Conservation (phyloP, 2,113 vertebrate species). For the Oryzias javanicus region DNA sequence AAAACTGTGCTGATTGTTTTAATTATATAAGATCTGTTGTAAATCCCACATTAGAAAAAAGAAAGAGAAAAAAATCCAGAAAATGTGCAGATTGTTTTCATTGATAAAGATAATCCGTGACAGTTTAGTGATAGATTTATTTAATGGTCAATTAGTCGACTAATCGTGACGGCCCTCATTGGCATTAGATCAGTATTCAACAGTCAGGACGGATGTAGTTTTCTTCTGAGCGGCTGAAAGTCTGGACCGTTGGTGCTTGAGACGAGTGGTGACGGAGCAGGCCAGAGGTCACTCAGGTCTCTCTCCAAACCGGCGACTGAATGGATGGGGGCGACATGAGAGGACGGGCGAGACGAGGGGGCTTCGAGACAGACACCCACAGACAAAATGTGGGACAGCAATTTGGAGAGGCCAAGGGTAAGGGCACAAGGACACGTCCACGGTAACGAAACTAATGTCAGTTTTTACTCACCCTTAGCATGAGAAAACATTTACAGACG, state of each 20-base stretch:
- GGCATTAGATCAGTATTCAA: not conserved
- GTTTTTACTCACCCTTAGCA: constrained; percentile 3
- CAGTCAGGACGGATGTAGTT: not conserved
- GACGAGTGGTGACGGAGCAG: constrained; percentile 6
- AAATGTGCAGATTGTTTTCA: too few relatives aligned
- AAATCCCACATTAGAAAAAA: too few relatives aligned
- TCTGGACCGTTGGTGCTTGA: not conserved
- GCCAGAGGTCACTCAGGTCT: constrained; percentile 28
- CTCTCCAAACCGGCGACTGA: constrained; percentile 14
- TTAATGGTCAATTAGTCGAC: too few relatives aligned
- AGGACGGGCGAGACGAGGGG: constrained; percentile 9
- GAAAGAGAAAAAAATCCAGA: too few relatives aligned
- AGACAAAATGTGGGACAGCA: constrained; percentile 39
- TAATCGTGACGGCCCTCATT: too few relatives aligned
- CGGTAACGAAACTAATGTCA: constrained; percentile 1
- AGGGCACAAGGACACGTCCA: constrained; percentile 16
- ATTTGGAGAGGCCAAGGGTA: constrained; percentile 21
- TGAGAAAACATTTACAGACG: not conserved
- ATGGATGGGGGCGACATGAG: constrained; percentile 8
- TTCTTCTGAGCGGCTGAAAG: constrained; percentile 8
- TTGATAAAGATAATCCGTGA: too few relatives aligned
- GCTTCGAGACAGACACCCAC: constrained; percentile 1
- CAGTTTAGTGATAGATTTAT: too few relatives aligned
- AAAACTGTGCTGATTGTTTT: too few relatives aligned
- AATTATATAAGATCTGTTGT: too few relatives aligned